phyloP scores from a whole-genome alignment of 2,888 invertebrate genomes.

The Tolmerus cingulatus region DNA sequence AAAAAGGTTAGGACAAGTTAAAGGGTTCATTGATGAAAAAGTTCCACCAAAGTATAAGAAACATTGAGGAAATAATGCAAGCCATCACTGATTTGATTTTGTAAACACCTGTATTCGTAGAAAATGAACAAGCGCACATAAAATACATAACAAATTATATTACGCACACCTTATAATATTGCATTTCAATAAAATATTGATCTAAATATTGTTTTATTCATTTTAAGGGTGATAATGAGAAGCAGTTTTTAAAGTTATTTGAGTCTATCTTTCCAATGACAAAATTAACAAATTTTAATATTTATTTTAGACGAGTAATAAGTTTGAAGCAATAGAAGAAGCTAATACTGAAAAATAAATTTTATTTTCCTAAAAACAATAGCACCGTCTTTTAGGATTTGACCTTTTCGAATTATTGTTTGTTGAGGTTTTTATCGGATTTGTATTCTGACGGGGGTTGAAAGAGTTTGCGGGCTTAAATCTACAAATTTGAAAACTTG shows the following conservation, averaged over 20 bases:
- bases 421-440: too few relatives aligned
- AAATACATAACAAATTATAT: background rate
- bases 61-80: background rate
- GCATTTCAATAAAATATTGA: background rate
- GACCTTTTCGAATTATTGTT: too few relatives aligned
- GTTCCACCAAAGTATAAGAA: background rate
- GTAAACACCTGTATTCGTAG: background rate
- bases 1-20: background rate
- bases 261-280: too few relatives aligned
- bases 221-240: background rate
- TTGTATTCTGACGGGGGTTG: background rate
- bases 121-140: background rate
- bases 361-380: too few relatives aligned
- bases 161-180: background rate
- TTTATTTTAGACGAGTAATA: too few relatives aligned
- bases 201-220: background rate
- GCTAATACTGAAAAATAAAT: too few relatives aligned
- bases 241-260: background rate
- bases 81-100: background rate
- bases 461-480: background rate
- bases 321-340: too few relatives aligned
- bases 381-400: too few relatives aligned
- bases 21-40: background rate
- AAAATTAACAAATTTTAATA: too few relatives aligned
- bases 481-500: too few relatives aligned